A percentile compares a stretch with the other conserved stretches of the same genome.
Conservation (phyloP, 2,113 vertebrate species). For the Pterocles orientalis region DNA sequence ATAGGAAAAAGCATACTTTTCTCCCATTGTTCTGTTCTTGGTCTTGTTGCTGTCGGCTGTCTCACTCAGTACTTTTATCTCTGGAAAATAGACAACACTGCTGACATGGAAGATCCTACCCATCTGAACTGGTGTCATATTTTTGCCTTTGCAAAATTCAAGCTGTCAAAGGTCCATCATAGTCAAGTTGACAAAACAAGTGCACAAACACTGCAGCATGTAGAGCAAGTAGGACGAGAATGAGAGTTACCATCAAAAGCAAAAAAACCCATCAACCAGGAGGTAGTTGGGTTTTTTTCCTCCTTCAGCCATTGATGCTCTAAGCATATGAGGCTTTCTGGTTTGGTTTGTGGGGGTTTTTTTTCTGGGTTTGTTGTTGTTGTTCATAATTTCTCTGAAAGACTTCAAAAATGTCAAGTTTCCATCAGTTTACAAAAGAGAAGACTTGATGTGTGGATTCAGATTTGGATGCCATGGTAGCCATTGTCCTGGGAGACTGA, state of each 20-base stretch:
- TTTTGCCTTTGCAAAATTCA: background rate
- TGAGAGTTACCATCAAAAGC: background rate
- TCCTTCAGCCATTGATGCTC: background rate
- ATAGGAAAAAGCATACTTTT: background rate
- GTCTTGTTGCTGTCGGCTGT: background rate
- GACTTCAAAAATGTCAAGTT: background rate
- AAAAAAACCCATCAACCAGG: background rate
- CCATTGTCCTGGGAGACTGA: background rate
- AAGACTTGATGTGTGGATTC: background rate
- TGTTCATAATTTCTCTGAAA: background rate
- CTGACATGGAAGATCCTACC: background rate
- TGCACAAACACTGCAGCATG: background rate
- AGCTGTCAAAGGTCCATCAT: background rate
- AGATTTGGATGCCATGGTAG: background rate
- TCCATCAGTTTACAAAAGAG: background rate
- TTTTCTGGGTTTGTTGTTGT: background rate
- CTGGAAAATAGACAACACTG: accelerated
- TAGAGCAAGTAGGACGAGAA: background rate
- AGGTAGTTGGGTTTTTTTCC: background rate
- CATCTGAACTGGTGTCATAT: accelerated
- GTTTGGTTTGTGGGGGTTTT: background rate
- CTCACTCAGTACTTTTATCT: background rate
- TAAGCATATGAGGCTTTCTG: background rate
- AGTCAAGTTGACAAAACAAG: background rate
- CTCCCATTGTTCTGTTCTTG: background rate